Evolutionary conservation across 2,888 invertebrate genomes (phyloP).

Genomic region (Caenorhabditis sp.): DNA sequence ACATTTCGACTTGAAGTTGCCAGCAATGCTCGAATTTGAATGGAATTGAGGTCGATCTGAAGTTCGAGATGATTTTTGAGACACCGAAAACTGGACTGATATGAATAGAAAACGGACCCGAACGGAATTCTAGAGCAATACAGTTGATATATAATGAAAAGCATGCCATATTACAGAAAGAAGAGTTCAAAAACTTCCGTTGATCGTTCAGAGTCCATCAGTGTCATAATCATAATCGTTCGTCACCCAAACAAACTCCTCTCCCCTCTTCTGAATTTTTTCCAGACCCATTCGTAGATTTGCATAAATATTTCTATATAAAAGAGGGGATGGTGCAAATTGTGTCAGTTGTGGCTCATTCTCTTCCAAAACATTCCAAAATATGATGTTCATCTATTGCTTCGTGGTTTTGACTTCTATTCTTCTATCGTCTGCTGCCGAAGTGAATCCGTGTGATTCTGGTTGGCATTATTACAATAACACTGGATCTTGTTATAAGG

Average conservation of each 20-base stretch:
- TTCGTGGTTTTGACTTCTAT: background rate
- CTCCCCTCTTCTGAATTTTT: constrained; percentile 34
- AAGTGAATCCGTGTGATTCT: constrained; percentile 46
- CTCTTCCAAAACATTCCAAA: constrained; percentile 13
- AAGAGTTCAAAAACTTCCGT: constrained; percentile 14
- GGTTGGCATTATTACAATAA: constrained; percentile 48
- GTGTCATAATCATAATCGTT: constrained; percentile 28
- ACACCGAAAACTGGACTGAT: too few relatives aligned
- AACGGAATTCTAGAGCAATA: too few relatives aligned
- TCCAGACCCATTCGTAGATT: constrained; percentile 16
- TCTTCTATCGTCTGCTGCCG: background rate
- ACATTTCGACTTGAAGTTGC: too few relatives aligned
- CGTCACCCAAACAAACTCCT: constrained; percentile 8
- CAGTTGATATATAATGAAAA: too few relatives aligned
- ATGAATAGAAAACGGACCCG: too few relatives aligned
- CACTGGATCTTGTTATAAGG: constrained; percentile 53
- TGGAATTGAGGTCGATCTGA: too few relatives aligned
- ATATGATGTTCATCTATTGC: constrained; percentile 7
- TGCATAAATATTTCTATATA: constrained; percentile 39
- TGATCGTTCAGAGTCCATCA: constrained; percentile 40
- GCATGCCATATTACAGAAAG: too few relatives aligned
- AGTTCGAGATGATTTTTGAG: too few relatives aligned
- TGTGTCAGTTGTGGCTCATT: constrained; percentile 27
- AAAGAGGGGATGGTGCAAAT: constrained; percentile 36
- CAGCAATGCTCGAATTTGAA: too few relatives aligned